Conservation (phyloP, 1,140 invertebrate species). For the Brevipalpus yothersi region DNA sequence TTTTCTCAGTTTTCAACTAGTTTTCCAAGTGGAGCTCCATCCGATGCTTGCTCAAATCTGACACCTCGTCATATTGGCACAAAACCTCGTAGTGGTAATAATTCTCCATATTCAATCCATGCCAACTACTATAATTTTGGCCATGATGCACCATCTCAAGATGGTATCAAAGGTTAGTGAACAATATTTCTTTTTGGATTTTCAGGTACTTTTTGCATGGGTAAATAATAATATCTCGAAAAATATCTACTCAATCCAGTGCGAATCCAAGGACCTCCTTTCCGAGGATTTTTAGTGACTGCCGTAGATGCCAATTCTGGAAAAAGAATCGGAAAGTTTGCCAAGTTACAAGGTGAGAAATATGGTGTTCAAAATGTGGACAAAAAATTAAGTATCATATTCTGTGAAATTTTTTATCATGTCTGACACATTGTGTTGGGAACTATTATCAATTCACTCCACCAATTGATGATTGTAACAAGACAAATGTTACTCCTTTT, state of each 20-base stretch:
- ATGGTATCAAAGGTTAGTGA: background rate
- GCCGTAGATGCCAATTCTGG: background rate
- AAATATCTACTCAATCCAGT: background rate
- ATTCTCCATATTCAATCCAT: background rate
- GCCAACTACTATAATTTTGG: background rate
- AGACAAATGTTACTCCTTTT: too few relatives aligned
- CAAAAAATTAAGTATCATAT: background rate
- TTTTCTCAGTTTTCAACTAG: background rate
- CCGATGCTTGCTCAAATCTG: background rate
- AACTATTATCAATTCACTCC: too few relatives aligned
- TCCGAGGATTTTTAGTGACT: background rate
- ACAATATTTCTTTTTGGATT: background rate
- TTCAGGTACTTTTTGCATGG: too few relatives aligned
- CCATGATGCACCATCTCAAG: background rate
- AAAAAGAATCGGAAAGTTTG: background rate
- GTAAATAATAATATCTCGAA: background rate
- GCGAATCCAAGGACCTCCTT: background rate
- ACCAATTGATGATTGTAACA: too few relatives aligned
- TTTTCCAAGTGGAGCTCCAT: background rate
- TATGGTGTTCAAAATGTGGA: background rate
- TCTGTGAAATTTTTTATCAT: too few relatives aligned
- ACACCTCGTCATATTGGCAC: background rate
- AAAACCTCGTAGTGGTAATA: background rate
- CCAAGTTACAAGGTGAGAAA: background rate
- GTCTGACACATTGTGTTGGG: too few relatives aligned